Percentiles rank a stretch among this genome's conserved stretches.
Conservation (phyloP, 2,113 vertebrate genomes). For the Sinosuthora webbiana region DNA sequence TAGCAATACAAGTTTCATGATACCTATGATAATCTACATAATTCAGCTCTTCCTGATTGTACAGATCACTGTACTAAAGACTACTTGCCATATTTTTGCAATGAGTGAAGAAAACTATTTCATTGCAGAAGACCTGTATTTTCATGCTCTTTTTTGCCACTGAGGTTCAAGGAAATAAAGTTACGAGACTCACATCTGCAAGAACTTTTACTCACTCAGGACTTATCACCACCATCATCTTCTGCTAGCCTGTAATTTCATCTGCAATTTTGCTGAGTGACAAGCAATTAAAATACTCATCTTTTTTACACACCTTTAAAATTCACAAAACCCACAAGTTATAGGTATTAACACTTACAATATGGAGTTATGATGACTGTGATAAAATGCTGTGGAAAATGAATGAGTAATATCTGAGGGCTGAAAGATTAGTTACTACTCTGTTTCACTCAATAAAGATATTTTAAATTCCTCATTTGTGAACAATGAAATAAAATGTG, state of each 20-base stretch:
- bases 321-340: background rate
- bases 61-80: background rate
- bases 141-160: background rate
- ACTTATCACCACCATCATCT: background rate
- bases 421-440: background rate
- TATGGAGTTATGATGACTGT: background rate
- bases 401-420: background rate
- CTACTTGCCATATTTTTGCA: background rate
- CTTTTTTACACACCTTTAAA: background rate
- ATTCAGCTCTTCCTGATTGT: background rate
- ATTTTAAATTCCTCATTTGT: background rate
- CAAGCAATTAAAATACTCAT: background rate
- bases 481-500: background rate
- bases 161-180: background rate
- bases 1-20: background rate
- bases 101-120: background rate
- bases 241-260: background rate
- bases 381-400: conserved; percentile 1
- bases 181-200: background rate
- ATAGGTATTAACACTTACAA: background rate
- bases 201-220: background rate
- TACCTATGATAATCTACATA: background rate
- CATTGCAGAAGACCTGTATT: background rate
- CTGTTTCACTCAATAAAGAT: background rate
- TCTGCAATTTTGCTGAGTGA: background rate